These are phyloP conservation scores for Xenopus tropicalis DNA, from an alignment of 2,113 vertebrate species.

Conservation along the genomic window DNA sequence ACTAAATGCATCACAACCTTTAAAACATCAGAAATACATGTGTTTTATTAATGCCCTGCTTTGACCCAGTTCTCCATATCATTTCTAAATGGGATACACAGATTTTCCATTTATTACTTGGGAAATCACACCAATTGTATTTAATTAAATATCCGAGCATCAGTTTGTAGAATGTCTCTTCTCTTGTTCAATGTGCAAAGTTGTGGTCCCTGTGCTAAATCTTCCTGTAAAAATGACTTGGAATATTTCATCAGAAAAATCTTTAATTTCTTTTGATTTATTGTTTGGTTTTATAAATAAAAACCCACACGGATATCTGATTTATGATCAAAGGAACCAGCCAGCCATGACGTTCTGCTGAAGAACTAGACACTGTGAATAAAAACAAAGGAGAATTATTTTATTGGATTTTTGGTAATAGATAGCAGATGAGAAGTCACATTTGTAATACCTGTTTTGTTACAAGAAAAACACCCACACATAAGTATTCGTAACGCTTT, in stretches of 20 bases:
- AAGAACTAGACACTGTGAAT: conserved; percentile 66
- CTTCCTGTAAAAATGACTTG: conserved; percentile 49
- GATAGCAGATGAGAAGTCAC: neutral
- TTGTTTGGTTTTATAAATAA: conserved; percentile 49
- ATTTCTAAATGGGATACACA: conserved; percentile 16
- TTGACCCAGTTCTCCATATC: neutral
- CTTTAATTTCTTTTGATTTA: conserved; percentile 57
- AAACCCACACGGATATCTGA: conserved; percentile 65
- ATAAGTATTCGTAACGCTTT: neutral
- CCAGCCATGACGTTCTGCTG: conserved; percentile 50
- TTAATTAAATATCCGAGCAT: conserved; percentile 28
- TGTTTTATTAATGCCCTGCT: neutral
- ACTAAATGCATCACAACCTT: conserved; percentile 1
- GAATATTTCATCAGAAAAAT: conserved; percentile 57
- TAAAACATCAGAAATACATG: neutral
- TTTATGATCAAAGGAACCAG: conserved; percentile 51
- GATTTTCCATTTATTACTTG: conserved; percentile 16
- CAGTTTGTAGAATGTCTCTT: conserved; percentile 17
- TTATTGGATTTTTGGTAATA: neutral
- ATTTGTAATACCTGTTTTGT: neutral
- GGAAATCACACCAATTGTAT: conserved; percentile 32
- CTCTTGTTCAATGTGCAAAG: neutral
- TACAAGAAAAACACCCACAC: neutral
- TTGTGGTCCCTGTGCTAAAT: conserved; percentile 6
- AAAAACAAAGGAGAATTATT: conserved; percentile 31